Evolutionary conservation across 64 coral and sea anemone species (phyloP), one percentile per base, ranked within the genome.

Genomic region (Montipora cactus): DNA sequence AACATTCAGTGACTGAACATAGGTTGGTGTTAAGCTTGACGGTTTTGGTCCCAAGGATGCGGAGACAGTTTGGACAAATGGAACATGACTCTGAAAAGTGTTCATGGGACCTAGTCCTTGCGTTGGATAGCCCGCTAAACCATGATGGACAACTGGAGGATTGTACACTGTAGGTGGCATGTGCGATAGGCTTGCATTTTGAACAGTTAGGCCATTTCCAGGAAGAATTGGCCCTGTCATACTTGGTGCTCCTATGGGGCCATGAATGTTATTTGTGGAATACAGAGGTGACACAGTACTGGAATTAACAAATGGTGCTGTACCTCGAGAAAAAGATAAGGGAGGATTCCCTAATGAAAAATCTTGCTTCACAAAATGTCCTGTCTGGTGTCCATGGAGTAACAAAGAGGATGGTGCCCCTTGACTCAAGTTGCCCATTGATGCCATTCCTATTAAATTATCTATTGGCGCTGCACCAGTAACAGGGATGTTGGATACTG

Each of bases 1-100:
- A 48, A 86, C 82, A 50, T 86, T 72, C 8, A 86, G 45, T 4
- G 82, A 86, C 18, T 50, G 82, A 5, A 72, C 82, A 72, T 86
- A 86, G 14, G 66, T 86, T 86, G 82, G 82, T 72, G 82, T 86
- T 12, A 86, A 50, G 67, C 82, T 86, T 86, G 82, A 86, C 1
- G 82, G 82, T 72, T 86, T 86, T 71, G 82, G 82, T 72, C 82
- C 82, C 44, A 86, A 21, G 70, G 82, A 50, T 51, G 82, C 82
- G 5, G 82, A 86, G 50, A 86, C 82, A 86, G 82, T 86, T 21
- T 86, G 82, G 2, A 86, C 82, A 86, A 86, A 71, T 71, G 82
- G 82, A 3, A 86, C 82, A 49, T 72, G 64, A 51, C 82, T 64
- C 70, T 72, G 66, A 11, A 86, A 72, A 50, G 82, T 86, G 46